A percentile compares a stretch with the other conserved stretches of the same genome.
Evolutionary conservation across 2,113 vertebrate genomes (phyloP).

Genomic region (Euleptes europaea): DNA sequence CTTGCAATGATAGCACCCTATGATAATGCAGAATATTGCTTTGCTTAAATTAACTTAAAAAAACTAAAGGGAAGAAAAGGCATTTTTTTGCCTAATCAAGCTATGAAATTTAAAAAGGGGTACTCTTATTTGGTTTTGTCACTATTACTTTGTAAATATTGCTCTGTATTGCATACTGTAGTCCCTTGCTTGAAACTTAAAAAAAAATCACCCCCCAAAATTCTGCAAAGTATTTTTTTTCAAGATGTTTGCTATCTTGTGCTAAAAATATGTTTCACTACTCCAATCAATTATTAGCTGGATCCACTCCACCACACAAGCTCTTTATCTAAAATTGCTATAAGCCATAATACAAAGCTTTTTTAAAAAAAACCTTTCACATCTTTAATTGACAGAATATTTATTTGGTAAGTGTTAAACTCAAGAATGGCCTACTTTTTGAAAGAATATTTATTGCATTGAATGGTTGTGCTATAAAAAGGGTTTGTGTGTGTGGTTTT

Average conservation of each 20-base stretch:
- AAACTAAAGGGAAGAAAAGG: slow-evolving; percentile 3
- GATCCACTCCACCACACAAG: slow-evolving; percentile 79
- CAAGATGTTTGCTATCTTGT: slow-evolving; percentile 74
- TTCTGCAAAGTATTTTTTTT: slow-evolving; percentile 74
- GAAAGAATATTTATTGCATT: slow-evolving; percentile 64
- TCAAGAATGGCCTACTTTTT: slow-evolving; percentile 65
- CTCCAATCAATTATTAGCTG: slow-evolving; percentile 79
- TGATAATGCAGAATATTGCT: slow-evolving; percentile 4
- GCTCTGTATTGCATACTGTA: slow-evolving; percentile 22
- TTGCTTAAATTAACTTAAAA: neutral
- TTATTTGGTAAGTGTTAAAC: slow-evolving; percentile 77
- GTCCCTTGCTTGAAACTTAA: slow-evolving; percentile 46
- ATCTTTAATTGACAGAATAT: slow-evolving; percentile 79
- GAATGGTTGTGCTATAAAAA: slow-evolving; percentile 64
- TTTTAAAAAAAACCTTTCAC: slow-evolving; percentile 65
- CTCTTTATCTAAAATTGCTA: slow-evolving; percentile 82
- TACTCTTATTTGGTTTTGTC: slow-evolving; percentile 64
- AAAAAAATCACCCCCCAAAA: slow-evolving; percentile 28
- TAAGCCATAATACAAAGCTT: slow-evolving; percentile 72
- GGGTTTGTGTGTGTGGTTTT: slow-evolving; percentile 30
- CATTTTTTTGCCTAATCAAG: slow-evolving; percentile 52
- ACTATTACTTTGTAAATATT: slow-evolving; percentile 58
- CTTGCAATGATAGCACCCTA: slow-evolving; percentile 10
- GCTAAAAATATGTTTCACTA: slow-evolving; percentile 67
- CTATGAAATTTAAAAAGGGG: slow-evolving; percentile 51